phyloP scores from a whole-genome alignment of 2,888 invertebrate species.

The Drosophila melanosoma region DNA sequence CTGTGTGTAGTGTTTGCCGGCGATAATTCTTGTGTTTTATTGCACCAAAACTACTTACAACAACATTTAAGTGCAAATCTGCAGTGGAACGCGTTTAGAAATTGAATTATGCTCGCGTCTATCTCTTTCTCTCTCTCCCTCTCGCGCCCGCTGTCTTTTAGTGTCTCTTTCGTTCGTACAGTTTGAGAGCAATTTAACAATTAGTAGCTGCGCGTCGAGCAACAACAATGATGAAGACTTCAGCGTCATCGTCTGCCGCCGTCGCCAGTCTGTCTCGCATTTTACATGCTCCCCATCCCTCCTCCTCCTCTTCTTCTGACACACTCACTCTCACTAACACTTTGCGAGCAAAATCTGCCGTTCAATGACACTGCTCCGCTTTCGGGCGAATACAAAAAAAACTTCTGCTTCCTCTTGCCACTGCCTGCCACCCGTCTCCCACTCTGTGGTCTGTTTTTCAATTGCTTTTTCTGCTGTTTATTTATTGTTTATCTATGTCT shows the following conservation, averaged over 20 bases:
- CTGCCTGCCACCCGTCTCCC: neutral
- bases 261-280: constrained; percentile 62
- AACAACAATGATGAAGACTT: constrained; percentile 23
- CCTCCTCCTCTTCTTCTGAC: too few species aligned
- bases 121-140: neutral
- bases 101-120: constrained; percentile 58
- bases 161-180: neutral
- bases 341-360: constrained; percentile 34
- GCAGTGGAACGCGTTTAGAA: constrained; percentile 64
- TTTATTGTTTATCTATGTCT: constrained; percentile 78
- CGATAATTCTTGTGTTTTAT: constrained; percentile 49
- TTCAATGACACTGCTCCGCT: constrained; percentile 66
- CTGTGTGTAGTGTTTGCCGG: constrained; percentile 31
- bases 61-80: constrained; percentile 49
- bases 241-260: constrained; percentile 27
- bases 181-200: constrained; percentile 56
- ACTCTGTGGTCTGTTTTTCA: constrained; percentile 42
- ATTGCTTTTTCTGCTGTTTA: constrained; percentile 65
- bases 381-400: constrained; percentile 9
- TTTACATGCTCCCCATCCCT: constrained; percentile 18
- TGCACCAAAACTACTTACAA: constrained; percentile 54
- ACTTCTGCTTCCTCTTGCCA: constrained; percentile 7
- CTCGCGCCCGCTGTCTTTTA: neutral
- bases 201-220: constrained; percentile 43
- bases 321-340: neutral